Evolutionary conservation across 2,797 vertebrate species (phyloP).

Genomic region (Pogoniulus pusillus): DNA sequence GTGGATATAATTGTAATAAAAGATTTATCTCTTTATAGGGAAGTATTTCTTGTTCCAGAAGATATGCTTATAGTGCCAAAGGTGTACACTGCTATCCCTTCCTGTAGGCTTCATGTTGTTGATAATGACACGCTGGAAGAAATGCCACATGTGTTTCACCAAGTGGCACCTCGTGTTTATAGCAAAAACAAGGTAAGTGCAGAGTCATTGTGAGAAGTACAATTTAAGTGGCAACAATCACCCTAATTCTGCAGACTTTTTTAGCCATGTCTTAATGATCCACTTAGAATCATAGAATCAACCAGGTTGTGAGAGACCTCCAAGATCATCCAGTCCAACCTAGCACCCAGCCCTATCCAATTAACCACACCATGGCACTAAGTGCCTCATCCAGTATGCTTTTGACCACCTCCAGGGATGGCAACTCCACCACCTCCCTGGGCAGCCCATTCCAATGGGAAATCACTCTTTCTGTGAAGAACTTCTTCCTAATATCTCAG

Average conservation of each 20-base stretch:
- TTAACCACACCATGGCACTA: too few relatives aligned
- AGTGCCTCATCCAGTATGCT: too few relatives aligned
- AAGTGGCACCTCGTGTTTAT: constrained; percentile 79
- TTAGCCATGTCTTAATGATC: not conserved
- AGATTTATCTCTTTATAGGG: constrained; percentile 57
- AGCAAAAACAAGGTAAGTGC: constrained; percentile 86
- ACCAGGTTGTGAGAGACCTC: too few relatives aligned
- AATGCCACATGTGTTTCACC: constrained; percentile 81
- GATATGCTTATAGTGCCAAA: constrained; percentile 85
- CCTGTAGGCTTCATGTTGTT: constrained; percentile 83
- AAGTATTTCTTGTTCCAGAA: constrained; percentile 84
- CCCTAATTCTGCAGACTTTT: not conserved
- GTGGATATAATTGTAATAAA: not conserved
- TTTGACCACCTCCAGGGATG: too few relatives aligned
- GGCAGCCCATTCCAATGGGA: too few relatives aligned
- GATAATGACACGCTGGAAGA: constrained; percentile 91
- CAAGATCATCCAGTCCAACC: too few relatives aligned
- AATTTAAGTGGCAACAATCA: not conserved
- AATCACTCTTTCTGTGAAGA: too few relatives aligned
- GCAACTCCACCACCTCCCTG: too few relatives aligned
- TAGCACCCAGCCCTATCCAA: too few relatives aligned
- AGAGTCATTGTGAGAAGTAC: not conserved
- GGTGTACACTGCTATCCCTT: constrained; percentile 77
- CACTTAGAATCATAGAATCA: not conserved
- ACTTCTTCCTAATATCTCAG: too few relatives aligned